A percentile compares a stretch with the other conserved stretches of the same genome.
These are phyloP conservation scores for Agrotis puta DNA, from an alignment of 2,888 invertebrate species.

Conservation along the genomic window DNA sequence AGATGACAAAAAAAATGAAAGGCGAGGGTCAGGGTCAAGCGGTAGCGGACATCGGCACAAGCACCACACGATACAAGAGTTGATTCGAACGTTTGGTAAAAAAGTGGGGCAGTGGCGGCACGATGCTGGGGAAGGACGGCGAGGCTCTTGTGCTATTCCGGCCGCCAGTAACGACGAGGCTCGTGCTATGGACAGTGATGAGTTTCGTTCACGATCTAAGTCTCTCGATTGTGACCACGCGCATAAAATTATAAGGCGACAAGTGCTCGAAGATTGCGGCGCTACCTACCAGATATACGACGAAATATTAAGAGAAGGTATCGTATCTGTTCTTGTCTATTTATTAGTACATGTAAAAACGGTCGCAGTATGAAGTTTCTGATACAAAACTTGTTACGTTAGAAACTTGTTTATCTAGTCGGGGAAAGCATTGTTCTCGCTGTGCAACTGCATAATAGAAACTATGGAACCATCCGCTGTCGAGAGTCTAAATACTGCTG, in stretches of 20 bases:
- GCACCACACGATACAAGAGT: conserved; percentile 94
- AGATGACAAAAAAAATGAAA: conserved; percentile 69
- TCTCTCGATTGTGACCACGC: conserved; percentile 93
- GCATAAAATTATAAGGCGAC: conserved; percentile 79
- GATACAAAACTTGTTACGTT: conserved; percentile 11
- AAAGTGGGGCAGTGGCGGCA: conserved; percentile 94
- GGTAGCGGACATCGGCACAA: conserved; percentile 86
- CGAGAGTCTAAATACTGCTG: conserved; percentile 11
- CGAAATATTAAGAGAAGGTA: conserved; percentile 92
- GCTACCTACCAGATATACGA: conserved; percentile 96
- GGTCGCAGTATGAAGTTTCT: neutral
- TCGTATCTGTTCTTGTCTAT: conserved; percentile 25
- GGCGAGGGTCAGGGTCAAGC: conserved; percentile 84
- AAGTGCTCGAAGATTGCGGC: conserved; percentile 94
- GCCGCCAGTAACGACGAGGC: conserved; percentile 86
- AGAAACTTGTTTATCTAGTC: neutral
- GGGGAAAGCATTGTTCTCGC: neutral
- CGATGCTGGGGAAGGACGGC: conserved; percentile 87
- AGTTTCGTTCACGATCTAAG: conserved; percentile 94
- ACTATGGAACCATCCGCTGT: conserved; percentile 3
- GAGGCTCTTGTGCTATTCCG: conserved; percentile 85
- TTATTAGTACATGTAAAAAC: neutral
- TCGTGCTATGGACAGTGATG: conserved; percentile 89
- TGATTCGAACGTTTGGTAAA: conserved; percentile 94
- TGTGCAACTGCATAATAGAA: conserved; percentile 11